A percentile compares a stretch with the other conserved stretches of the same genome.
Evolutionary conservation across 2,797 vertebrate species (phyloP).

Genomic region (Myotis pilosus): DNA sequence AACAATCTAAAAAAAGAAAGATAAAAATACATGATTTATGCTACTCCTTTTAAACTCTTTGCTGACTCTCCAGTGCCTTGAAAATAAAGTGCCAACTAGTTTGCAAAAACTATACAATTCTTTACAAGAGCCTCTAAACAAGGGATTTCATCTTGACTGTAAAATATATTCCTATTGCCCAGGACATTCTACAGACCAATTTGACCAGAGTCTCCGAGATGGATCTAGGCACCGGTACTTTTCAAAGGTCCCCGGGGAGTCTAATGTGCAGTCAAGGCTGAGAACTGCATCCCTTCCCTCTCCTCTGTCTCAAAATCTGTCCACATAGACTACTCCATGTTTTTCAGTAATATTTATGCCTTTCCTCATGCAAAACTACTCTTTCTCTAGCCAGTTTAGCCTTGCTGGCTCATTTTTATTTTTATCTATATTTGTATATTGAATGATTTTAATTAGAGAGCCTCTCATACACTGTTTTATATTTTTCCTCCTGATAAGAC

Average conservation of each 20-base stretch:
- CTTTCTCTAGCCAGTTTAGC: background rate
- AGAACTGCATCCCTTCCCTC: background rate
- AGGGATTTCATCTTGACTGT: background rate
- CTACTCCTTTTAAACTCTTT: background rate
- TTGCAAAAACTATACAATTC: background rate
- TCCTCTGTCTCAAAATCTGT: background rate
- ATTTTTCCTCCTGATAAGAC: slow-evolving; percentile 32
- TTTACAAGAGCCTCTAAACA: background rate
- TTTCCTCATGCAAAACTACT: background rate
- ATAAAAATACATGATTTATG: background rate
- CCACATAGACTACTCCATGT: background rate
- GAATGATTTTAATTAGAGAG: slow-evolving; percentile 81
- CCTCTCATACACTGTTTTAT: slow-evolving; percentile 60
- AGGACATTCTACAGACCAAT: background rate
- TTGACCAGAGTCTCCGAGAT: background rate
- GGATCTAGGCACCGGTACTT: background rate
- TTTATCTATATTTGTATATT: slow-evolving; percentile 74
- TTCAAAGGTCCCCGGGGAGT: background rate
- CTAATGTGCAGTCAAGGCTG: background rate
- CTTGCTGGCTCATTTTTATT: slow-evolving; percentile 62
- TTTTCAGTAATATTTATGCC: background rate
- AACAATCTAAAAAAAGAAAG: background rate
- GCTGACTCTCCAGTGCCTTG: background rate
- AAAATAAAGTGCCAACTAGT: background rate
- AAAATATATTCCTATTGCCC: background rate